Base-by-base conservation (phyloP, 2,888 invertebrate genomes). In the Allophyes oxyacanthae region DNA sequence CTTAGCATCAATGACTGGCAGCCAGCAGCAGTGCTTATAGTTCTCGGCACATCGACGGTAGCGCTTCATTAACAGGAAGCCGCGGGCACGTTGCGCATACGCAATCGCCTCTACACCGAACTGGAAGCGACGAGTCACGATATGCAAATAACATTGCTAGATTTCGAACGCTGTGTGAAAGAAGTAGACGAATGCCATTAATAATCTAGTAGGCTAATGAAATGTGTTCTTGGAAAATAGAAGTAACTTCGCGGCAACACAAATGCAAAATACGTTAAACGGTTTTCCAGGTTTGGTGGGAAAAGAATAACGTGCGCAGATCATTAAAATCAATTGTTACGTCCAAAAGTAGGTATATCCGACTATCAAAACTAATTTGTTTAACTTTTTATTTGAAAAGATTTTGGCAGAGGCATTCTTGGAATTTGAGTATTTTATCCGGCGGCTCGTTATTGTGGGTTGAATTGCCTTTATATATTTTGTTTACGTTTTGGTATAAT, bases 41-140 rank as follows among this genome's bases (percentile, higher is more conserved):
- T 66, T 45, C 66, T 75, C 51, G 42, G 57, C 59, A 49, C 63
- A 60, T 56, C 44, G 59, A 50, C 58, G 37, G 52, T 57, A 67
- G 84, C 80, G 79, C 81, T 82, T 86, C 87, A 87, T 87, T 88
- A 88, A 84, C 90, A 91, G 91, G 91, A 92, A 92, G 84, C 83
- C 60, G 60, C 66, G 72, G 65, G 79, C 86, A 86, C 82, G 84
- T 75, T 77, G 82, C 79, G 91, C 89, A 90, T 91, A 85, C 86
- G 81, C 83, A 88, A 90, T 85, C 70, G 68, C 38, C 64, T 37
- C 45, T 72, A 70, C 72, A 45, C 58, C 64, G 72, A 75, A 78
- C 71, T 77, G 75, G 72, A 72, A 75, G 73, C 73, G 70, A 55
- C 72, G 62, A 75, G 72, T 80, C 80, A 81, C 80, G 80, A 79